Evolutionary conservation across 2,113 vertebrate species (phyloP), one percentile per base, ranked within the genome.

Genomic region (Odobenus rosmarus): DNA sequence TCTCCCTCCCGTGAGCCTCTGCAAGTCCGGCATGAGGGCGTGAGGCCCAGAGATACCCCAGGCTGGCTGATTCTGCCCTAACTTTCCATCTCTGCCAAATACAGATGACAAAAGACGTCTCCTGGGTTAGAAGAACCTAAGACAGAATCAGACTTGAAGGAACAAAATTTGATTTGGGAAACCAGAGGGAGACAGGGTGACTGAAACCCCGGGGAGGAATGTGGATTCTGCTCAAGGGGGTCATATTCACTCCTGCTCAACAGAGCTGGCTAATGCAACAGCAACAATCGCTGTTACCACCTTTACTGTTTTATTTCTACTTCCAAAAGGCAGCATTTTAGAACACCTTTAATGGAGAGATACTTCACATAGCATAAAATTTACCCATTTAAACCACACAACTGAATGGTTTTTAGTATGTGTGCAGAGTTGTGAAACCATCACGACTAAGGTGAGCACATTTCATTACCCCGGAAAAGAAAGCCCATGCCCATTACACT

Each of bases 181-280:
- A 74, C 31, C 15, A 28, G 53, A 93, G 46, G 18, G 33, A 76
- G 21, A 15, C 59, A 69, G 39, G 5, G 24, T 49, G 57, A n/a
- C 80, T 84, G 21, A 81, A 89, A 85, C 26, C 81, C 62, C 51
- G 31, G 49, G 13, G 49, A 55, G 19, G 28, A 80, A 92, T 57
- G 92, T 39, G 82, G 94, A 80, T 51, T 80, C 88, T 93, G 69
- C 95, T 51, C n/a, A 92, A 85, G 23, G 21, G 11, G 74, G 21
- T n/a, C 42, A 79, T 15, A 51, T n/a, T 46, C 31, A 11, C 71
- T 85, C 42, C 67, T 31, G 11, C 59, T 74, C 67, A n/a, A 12
- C 13, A 26, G 39, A 87, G 39, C 23, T 49, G 31, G 57, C n/a
- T 51, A 74, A 42, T 64, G 39, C 89, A 76, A 39, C 53, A 53